Base-by-base conservation (phyloP, 2,797 vertebrate genomes). In the Chloroceryle inda region DNA sequence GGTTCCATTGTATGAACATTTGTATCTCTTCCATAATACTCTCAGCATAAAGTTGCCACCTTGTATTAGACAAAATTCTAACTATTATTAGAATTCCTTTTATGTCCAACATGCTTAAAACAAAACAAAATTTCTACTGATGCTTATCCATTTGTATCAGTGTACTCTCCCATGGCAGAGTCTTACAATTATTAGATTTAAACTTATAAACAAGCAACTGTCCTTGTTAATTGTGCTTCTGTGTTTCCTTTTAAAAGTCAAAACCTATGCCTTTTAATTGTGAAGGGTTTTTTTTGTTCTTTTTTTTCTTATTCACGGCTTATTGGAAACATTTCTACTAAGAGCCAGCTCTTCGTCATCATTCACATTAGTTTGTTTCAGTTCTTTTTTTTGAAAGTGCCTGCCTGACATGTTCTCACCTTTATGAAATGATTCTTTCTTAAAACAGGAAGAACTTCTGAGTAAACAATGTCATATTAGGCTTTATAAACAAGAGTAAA, bases 371-470 rank as follows among this genome's bases (percentile, higher is more conserved):
- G 19, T 47, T 87, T 69, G 29, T 89, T 93, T 91, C 74, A 40
- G 78, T 66, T 95, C 40, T 85, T 38, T 85, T 72, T 88, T 92
- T 89, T 61, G 0, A 33, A 93, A 78, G 45, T 37, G 45, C 27
- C 26, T 75, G 58, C 35, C 58, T 84, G 93, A 73, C 73, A 42
- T 2, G 42, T 84, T 92, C 62, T 85, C 66, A 88, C 89, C 89
- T 95, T 85, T 53, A n/a, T 5, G 6, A 95, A 85, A 59, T 6
- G 27, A 63, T 82, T 56, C 53, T 59, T 74, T 80, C 80, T 49
- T 45, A 58, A 88, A 95, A 49, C 85, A 92, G 76, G 93, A 95
- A 91, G 85, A 85, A 75, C 56, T 95, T 85, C 31, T 2, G 7
- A 61, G 56, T 77, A 89, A 95, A 69, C 33, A 55, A 17, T 64